Evolutionary conservation across 2,113 vertebrate species (phyloP), one percentile per base, ranked within the genome.

Genomic region (Tetrao urogallus): DNA sequence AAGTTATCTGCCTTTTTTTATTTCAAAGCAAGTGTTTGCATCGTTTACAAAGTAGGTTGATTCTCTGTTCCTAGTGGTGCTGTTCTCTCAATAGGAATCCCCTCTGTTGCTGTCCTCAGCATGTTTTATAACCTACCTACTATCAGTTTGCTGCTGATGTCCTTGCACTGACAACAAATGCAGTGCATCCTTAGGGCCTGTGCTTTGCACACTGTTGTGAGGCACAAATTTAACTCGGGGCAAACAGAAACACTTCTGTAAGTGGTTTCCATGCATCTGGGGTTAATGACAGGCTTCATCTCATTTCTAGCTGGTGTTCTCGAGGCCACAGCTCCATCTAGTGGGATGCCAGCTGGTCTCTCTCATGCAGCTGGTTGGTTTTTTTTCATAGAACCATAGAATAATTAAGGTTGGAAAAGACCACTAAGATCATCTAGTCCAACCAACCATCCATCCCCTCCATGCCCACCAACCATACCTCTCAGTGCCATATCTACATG

Each of bases 241-340:
- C 27, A 69, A 75, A 92, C 13, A 20, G 66, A 38, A 36, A 36
- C 36, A 63, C 4, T 64, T 36, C 38, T 76, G 15, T 11, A 30
- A 60, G 36, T 20, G 24, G 15, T 34, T 93, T 63, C 67, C 36
- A 36, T 43, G 21, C 1, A 1, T 27, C 27, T 0, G 15, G 54
- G 42, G 22, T 82, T 45, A 73, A 30, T 21, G 63, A 75, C 61
- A 34, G 34, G 56, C n/a, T 75, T 60, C 38, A 34, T 16, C 22
- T 10, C n/a, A 1, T 82, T 89, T 63, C 63, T 50, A 45, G 45
- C 4, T n/a, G 43, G n/a, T 24, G 50, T 22, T 32, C 47, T 30
- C 25, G 11, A 30, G 19, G 45, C 40, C 67, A 1, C 69, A 88
- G 75, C 91, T 89, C 93, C 93, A 93, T 63, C 88, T 94, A 92